A percentile compares a stretch with the other conserved stretches of the same genome.
Conservation (phyloP, 2,797 vertebrate genomes). For the Peromyscus attwateri region DNA sequence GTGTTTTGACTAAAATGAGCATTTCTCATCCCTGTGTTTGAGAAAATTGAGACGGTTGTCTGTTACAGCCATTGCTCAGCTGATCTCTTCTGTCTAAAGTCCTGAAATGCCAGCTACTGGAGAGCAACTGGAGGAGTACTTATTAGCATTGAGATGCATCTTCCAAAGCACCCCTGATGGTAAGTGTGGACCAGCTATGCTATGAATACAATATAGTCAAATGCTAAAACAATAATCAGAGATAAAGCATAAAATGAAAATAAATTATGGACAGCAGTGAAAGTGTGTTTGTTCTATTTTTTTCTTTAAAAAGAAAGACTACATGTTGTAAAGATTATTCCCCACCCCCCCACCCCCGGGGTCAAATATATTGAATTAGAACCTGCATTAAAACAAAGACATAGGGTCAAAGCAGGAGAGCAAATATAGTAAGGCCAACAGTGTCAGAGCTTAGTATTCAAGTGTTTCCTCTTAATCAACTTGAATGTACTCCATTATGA, state of each 20-base stretch:
- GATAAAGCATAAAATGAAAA: background rate
- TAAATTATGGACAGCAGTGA: slow-evolving; percentile 18
- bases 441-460: background rate
- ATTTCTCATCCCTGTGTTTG: background rate
- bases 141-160: background rate
- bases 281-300: background rate
- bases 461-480: background rate
- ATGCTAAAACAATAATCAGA: slow-evolving; percentile 2
- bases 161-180: background rate
- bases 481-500: slow-evolving; percentile 26
- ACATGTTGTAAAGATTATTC: background rate
- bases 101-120: slow-evolving; percentile 17
- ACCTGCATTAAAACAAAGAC: background rate
- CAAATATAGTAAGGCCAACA: background rate
- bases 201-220: background rate
- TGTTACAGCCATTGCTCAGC: background rate
- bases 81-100: background rate
- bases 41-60: background rate
- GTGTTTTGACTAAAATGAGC: slow-evolving; percentile 61
- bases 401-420: background rate
- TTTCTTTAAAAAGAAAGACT: background rate
- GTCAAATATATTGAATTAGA: background rate
- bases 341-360: too few species aligned
- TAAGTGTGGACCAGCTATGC: background rate
- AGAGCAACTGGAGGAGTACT: background rate